These are phyloP conservation scores for Misgurnus anguillicaudatus DNA, from an alignment of 2,113 vertebrate species.

Conservation along the genomic window DNA sequence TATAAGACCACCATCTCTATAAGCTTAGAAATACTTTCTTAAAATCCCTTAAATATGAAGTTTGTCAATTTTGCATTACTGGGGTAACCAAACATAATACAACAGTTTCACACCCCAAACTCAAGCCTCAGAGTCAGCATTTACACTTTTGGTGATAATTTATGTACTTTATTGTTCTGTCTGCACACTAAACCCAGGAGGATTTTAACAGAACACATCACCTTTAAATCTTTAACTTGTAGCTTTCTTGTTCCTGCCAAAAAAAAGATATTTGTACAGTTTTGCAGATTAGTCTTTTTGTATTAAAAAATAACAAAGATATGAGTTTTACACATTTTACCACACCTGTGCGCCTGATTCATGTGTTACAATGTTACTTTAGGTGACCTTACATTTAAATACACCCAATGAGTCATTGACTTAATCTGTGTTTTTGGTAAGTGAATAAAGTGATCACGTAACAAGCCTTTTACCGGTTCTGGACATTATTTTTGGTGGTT, in stretches of 20 bases:
- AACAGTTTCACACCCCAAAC: too few species aligned
- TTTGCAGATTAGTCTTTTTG: conserved; percentile 71
- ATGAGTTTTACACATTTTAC: conserved; percentile 44
- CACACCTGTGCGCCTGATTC: conserved; percentile 47
- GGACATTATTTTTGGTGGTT: too few species aligned
- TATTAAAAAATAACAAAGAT: conserved; percentile 51
- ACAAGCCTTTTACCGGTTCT: not conserved
- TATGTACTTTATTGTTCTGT: too few species aligned
- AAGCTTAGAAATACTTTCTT: conserved; percentile 38
- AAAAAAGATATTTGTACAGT: conserved; percentile 63
- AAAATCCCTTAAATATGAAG: conserved; percentile 1
- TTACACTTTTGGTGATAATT: not conserved
- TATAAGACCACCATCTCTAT: conserved; percentile 20
- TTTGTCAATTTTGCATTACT: not conserved
- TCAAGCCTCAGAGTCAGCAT: not conserved
- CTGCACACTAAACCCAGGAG: too few species aligned
- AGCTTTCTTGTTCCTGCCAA: conserved; percentile 27
- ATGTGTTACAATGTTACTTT: conserved; percentile 6
- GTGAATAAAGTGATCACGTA: conserved; percentile 26
- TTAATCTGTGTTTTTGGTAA: conserved; percentile 36
- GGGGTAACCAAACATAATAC: too few species aligned
- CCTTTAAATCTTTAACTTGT: conserved; percentile 22
- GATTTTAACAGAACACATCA: conserved; percentile 25
- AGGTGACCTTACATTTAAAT: conserved; percentile 15
- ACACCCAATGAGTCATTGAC: conserved; percentile 11